A percentile compares a stretch with the other conserved stretches of the same genome.
phyloP scores from a whole-genome alignment of 2,113 vertebrate species.

The Spheniscus mendiculus region DNA sequence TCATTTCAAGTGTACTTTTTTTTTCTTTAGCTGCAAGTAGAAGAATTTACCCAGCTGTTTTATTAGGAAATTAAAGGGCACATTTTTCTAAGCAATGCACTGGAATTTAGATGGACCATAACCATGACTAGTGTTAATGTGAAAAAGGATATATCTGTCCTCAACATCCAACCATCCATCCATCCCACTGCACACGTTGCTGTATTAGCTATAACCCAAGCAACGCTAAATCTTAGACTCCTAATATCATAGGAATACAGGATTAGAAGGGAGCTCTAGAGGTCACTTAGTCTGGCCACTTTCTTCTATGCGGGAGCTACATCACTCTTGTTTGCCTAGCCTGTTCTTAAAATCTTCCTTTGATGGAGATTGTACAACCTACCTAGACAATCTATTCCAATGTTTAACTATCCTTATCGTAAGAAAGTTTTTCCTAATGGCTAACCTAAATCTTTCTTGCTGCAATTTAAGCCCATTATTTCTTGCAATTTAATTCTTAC shows the following conservation, averaged over 20 bases:
- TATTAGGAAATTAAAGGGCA: constrained; percentile 64
- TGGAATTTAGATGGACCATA: constrained; percentile 53
- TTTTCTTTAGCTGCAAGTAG: constrained; percentile 34
- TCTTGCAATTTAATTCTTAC: background rate
- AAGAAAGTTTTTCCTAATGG: constrained; percentile 26
- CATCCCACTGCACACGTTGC: constrained; percentile 10
- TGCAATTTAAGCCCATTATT: constrained; percentile 20
- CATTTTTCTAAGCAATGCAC: constrained; percentile 59
- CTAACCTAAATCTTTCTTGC: background rate
- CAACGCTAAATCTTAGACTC: background rate
- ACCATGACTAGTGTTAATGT: constrained; percentile 19
- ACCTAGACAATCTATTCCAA: background rate
- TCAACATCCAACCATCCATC: background rate
- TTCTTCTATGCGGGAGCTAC: background rate
- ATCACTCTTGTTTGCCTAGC: background rate
- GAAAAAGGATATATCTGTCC: constrained; percentile 6
- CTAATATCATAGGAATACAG: background rate
- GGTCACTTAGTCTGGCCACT: background rate
- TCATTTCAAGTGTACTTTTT: constrained; percentile 44
- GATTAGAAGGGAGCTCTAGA: background rate
- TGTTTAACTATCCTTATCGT: background rate
- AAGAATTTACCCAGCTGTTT: constrained; percentile 65
- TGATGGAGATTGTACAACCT: background rate
- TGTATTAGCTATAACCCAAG: background rate
- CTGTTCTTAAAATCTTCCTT: background rate